These are phyloP conservation scores for Acanthiza pusilla DNA, from an alignment of 2,797 vertebrate species.

Conservation along the genomic window DNA sequence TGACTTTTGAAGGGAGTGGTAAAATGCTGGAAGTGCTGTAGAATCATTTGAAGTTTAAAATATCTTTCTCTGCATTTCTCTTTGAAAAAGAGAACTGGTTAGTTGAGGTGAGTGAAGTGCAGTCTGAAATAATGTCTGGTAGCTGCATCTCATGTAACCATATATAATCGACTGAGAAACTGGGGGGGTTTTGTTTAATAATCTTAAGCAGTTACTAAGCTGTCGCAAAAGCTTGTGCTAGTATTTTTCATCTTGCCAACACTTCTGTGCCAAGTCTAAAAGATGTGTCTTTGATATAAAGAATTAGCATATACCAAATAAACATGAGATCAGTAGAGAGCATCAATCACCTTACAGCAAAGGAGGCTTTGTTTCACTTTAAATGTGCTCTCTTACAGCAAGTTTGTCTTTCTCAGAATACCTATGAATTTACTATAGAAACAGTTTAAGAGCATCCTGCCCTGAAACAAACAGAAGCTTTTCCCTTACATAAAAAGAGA, in stretches of 20 bases:
- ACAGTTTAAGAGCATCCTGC: background rate
- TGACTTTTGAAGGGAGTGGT: background rate
- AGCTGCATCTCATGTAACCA: background rate
- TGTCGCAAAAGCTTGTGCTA: background rate
- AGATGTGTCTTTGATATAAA: background rate
- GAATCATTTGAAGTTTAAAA: background rate
- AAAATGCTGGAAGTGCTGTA: background rate
- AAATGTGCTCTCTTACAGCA: background rate
- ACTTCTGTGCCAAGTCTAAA: conserved; percentile 2
- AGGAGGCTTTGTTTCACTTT: conserved; percentile 2
- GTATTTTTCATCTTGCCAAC: conserved; percentile 15
- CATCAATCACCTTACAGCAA: background rate
- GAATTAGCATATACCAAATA: background rate
- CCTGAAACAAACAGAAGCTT: conserved; percentile 1
- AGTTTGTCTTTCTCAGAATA: conserved; percentile 39
- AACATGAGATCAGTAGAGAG: background rate
- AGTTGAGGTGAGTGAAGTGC: background rate
- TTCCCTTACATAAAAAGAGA: background rate
- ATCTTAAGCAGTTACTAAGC: background rate
- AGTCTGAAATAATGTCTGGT: background rate
- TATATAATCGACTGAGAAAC: background rate
- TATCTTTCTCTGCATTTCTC: background rate
- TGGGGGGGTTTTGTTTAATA: background rate
- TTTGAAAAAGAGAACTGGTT: background rate
- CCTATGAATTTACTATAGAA: conserved; percentile 15